A percentile compares a stretch with the other conserved stretches of the same genome.
phyloP scores from a whole-genome alignment of 2,113 vertebrate species.

The Crotalus tigris region DNA sequence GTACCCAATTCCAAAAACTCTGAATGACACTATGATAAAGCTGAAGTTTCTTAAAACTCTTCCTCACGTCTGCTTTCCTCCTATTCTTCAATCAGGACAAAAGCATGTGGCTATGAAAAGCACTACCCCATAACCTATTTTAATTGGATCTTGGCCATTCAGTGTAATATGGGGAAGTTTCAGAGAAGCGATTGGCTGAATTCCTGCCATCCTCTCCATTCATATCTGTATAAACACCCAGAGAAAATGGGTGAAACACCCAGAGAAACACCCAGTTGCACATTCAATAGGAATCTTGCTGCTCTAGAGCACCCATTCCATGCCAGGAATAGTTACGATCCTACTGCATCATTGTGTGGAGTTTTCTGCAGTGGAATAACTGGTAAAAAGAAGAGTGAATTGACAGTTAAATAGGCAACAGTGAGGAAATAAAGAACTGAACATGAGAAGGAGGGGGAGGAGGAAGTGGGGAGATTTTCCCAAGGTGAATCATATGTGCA shows the following conservation, averaged over 20 bases:
- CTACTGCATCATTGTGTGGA: not conserved
- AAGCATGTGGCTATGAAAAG: not conserved
- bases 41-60: not conserved
- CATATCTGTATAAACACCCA: not conserved
- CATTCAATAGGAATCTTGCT: not conserved
- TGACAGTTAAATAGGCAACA: not conserved
- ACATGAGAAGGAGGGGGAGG: not conserved
- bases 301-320: not conserved
- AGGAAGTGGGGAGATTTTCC: not conserved
- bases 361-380: not conserved
- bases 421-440: not conserved
- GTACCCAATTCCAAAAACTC: not conserved
- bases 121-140: not conserved
- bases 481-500: not conserved
- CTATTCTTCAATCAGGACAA: not conserved
- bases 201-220: not conserved
- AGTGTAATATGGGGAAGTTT: not conserved
- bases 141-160: not conserved
- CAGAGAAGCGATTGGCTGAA: not conserved
- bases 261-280: not conserved
- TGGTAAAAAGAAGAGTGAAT: not conserved
- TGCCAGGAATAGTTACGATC: not conserved
- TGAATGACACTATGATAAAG: not conserved
- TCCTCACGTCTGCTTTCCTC: not conserved
- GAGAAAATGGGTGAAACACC: not conserved